Conservation (phyloP, 2,113 vertebrate species). For the Meriones unguiculatus region DNA sequence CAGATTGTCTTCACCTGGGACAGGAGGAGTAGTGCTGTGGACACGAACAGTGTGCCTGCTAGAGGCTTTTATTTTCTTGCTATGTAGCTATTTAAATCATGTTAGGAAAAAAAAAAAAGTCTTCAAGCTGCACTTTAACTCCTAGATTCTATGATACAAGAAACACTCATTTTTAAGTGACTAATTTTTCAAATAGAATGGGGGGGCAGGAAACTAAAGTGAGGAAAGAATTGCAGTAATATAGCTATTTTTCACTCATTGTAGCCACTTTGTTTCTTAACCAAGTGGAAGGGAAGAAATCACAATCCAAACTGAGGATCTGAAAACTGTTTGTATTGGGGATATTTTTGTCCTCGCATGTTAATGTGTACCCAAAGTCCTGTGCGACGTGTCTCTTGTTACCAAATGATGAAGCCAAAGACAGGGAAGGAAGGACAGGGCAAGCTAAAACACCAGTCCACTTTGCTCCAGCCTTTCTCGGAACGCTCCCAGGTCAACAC, state of each 20-base stretch:
- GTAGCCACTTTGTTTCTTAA: neutral
- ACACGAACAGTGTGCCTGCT: neutral
- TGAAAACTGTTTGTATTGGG: neutral
- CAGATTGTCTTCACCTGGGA: neutral
- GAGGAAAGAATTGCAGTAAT: neutral
- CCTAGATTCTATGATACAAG: constrained; percentile 21
- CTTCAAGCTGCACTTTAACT: constrained; percentile 13
- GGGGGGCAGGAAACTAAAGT: no score
- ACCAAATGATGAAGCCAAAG: neutral
- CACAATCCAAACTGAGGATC: neutral
- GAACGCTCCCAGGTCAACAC: neutral
- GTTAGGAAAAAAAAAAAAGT: neutral
- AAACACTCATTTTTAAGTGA: neutral
- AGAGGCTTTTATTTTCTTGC: neutral
- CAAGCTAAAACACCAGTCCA: neutral
- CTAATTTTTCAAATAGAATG: constrained; percentile 41
- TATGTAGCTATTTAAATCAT: constrained; percentile 1
- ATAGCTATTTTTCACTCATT: neutral
- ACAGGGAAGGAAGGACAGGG: no score
- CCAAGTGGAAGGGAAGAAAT: neutral
- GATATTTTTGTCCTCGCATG: neutral
- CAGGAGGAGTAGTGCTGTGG: neutral
- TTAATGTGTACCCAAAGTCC: neutral
- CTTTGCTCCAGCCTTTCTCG: neutral
- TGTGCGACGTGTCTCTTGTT: constrained; percentile 8